Evolutionary conservation across 2,888 invertebrate species (phyloP), one percentile per base, ranked within the genome.

Genomic region (Ptilodon capucinus): DNA sequence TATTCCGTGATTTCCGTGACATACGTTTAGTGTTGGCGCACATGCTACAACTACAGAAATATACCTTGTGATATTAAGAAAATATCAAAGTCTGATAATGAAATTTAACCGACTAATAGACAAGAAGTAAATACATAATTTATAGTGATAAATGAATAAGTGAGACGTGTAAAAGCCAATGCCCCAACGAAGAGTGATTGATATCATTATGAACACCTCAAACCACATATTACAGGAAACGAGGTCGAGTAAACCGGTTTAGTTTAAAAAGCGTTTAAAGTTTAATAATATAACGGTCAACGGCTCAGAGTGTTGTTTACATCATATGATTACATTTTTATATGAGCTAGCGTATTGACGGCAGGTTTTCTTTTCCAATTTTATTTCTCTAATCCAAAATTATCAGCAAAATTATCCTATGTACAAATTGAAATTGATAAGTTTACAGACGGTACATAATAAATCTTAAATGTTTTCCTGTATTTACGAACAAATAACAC

Each of bases 201-300:
- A 35, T 35, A n/a, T 28, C 28, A 28, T 11, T 28, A 3, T 28
- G 28, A 28, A 28, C 11, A n/a, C 18, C 46, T 32, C 13, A 21
- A n/a, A 35, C 8, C 19, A 9, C 7, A 19, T 42, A 38, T 21
- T 44, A 13, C 21, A 23, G 6, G 13, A 45, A 53, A 59, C 17
- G 39, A 36, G 64, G 54, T 50, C 45, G 16, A 14, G 42, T 63
- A 46, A 50, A 63, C 40, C 25, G 16, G 35, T 41, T 40, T 43
- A 34, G 6, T 41, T 41, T 46, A 46, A 44, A 25, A 40, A 41
- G n/a, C 36, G 42, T 42, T 42, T 46, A 35, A n/a, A 35, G 35
- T 35, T 35, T 41, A 44, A 42, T 43, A 44, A 45, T 45, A 43
- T 42, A 58, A 21, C 44, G 58, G 52, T 44, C 62, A 46, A 44